phyloP scores from a whole-genome alignment of 2,113 vertebrate species.

The Indicator maculatus region DNA sequence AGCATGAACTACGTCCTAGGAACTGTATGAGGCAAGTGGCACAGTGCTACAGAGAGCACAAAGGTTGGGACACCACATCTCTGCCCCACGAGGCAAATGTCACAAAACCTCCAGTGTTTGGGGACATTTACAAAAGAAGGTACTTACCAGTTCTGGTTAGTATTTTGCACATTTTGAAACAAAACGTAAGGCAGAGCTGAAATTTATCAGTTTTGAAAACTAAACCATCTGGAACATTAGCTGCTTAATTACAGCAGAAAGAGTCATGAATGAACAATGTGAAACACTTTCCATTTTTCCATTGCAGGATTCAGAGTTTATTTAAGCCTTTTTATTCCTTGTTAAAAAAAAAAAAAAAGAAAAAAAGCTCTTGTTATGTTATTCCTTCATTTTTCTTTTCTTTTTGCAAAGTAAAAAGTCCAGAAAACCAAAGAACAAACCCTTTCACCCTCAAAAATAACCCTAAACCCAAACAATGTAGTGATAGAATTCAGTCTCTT shows the following conservation, averaged over 20 bases:
- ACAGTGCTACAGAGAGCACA: neutral
- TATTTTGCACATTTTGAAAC: slow-evolving; percentile 69
- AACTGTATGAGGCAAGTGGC: neutral
- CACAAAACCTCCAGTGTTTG: slow-evolving; percentile 7
- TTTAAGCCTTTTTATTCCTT: slow-evolving; percentile 47
- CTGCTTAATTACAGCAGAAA: slow-evolving; percentile 75
- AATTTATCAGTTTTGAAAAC: slow-evolving; percentile 77
- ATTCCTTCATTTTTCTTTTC: slow-evolving; percentile 17
- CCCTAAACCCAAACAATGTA: neutral
- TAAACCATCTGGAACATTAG: slow-evolving; percentile 76
- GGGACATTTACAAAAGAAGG: neutral
- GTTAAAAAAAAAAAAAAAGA: no score
- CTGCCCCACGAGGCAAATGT: neutral
- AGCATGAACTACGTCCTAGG: neutral
- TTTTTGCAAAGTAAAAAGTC: neutral
- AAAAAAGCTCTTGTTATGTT: neutral
- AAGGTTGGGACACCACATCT: neutral
- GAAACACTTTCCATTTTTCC: slow-evolving; percentile 61
- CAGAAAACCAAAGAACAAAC: neutral
- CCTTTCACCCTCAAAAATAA: neutral
- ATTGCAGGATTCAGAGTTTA: slow-evolving; percentile 31
- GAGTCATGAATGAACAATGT: slow-evolving; percentile 68
- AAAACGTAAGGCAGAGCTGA: slow-evolving; percentile 54
- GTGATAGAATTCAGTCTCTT: slow-evolving; percentile 13
- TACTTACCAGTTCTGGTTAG: slow-evolving; percentile 45